Conservation (phyloP, 2,113 vertebrate genomes). For the Nerophis ophidion region DNA sequence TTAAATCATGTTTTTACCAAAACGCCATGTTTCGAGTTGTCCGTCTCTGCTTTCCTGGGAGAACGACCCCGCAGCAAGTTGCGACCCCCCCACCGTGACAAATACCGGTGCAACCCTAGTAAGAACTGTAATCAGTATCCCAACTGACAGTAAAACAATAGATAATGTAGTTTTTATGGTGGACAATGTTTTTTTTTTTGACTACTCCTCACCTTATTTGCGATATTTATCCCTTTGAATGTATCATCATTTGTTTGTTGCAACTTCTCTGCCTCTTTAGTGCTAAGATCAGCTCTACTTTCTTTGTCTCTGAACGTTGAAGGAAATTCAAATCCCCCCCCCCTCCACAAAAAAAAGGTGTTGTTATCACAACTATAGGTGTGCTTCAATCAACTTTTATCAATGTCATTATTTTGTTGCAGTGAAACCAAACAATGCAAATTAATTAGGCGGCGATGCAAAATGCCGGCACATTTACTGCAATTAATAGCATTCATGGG, state of each 20-base stretch:
- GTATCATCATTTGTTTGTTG: background rate
- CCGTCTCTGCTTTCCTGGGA: no score
- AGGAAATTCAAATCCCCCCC: background rate
- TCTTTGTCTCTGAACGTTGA: background rate
- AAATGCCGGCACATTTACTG: background rate
- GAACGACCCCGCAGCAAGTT: no score
- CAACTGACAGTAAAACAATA: background rate
- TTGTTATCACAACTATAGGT: no score
- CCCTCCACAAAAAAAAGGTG: no score
- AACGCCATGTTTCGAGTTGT: no score
- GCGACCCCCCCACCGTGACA: no score
- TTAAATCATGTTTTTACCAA: no score
- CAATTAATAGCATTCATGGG: slow-evolving; percentile 1
- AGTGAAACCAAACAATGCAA: background rate
- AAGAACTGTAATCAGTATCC: background rate
- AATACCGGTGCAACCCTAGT: no score
- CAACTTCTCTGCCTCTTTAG: background rate
- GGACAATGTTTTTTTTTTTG: background rate
- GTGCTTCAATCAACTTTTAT: no score
- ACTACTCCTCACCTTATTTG: background rate
- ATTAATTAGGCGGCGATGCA: background rate
- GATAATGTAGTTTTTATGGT: no score
- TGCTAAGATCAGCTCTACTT: background rate
- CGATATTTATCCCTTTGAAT: background rate
- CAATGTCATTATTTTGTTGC: background rate